These are phyloP conservation scores for Agrochola litura DNA, from an alignment of 2,888 invertebrate species.

Conservation along the genomic window DNA sequence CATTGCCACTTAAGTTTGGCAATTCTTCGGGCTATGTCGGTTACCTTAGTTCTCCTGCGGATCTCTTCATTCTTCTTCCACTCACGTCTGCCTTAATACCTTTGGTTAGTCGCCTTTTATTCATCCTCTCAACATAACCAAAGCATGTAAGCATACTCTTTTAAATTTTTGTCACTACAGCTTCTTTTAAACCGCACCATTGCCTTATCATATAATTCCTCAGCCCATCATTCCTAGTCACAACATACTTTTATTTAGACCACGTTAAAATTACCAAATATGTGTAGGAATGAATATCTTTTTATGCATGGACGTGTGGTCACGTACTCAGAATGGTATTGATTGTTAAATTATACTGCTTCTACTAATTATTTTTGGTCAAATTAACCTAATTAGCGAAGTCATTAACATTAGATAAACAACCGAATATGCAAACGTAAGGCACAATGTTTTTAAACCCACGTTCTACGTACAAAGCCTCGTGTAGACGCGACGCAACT, in stretches of 20 bases:
- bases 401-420: slow-evolving; percentile 18
- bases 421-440: slow-evolving; percentile 12
- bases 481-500: too few relatives aligned
- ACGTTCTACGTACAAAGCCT: slow-evolving; percentile 34
- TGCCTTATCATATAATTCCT: too few relatives aligned
- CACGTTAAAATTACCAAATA: background rate
- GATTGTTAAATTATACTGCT: background rate
- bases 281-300: background rate
- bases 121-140: too few relatives aligned
- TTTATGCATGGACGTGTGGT: background rate
- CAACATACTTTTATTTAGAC: background rate
- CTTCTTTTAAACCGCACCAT: too few relatives aligned
- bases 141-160: too few relatives aligned
- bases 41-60: too few relatives aligned
- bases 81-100: too few relatives aligned
- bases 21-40: too few relatives aligned
- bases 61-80: too few relatives aligned
- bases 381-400: slow-evolving; percentile 38
- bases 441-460: slow-evolving; percentile 31
- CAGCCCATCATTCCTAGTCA: background rate
- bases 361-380: slow-evolving; percentile 9
- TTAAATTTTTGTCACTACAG: too few relatives aligned
- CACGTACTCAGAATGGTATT: slow-evolving; percentile 6
- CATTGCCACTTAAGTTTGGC: too few relatives aligned
- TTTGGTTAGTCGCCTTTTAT: too few relatives aligned